phyloP scores from a whole-genome alignment of 2,797 vertebrate genomes.

The Halcyon badia region DNA sequence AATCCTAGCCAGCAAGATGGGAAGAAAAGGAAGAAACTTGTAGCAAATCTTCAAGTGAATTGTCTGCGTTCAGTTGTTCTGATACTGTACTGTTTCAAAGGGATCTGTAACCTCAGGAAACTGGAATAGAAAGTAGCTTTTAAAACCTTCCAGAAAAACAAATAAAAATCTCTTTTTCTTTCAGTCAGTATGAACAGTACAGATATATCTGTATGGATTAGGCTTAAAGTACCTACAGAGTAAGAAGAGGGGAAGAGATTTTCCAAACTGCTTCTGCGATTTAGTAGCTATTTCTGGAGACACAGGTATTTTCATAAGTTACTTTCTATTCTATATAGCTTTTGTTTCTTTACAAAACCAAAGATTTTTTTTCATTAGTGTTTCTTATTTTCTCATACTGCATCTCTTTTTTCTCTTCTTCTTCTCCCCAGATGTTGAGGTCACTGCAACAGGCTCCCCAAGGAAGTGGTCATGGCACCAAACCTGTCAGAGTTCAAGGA shows the following conservation, averaged over 20 bases:
- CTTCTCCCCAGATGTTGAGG: background rate
- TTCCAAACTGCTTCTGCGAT: background rate
- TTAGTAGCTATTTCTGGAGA: background rate
- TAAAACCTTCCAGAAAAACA: background rate
- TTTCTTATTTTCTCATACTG: background rate
- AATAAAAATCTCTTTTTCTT: background rate
- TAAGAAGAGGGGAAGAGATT: background rate
- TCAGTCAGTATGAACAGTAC: background rate
- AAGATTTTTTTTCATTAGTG: background rate
- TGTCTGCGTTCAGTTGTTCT: background rate
- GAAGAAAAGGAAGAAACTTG: background rate
- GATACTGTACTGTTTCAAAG: background rate
- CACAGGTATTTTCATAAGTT: background rate
- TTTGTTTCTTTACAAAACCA: background rate
- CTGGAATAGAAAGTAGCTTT: background rate
- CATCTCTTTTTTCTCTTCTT: background rate
- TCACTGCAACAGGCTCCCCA: background rate
- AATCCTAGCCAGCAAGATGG: background rate
- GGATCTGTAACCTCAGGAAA: background rate
- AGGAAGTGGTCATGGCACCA: background rate
- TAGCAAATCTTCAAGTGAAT: background rate
- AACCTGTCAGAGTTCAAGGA: background rate
- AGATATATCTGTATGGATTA: background rate
- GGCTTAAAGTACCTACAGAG: background rate
- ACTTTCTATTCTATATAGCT: background rate